A percentile compares a stretch with the other conserved stretches of the same genome.
These are phyloP conservation scores for Actenoides hombroni DNA, from an alignment of 2,113 vertebrate species.

Conservation along the genomic window DNA sequence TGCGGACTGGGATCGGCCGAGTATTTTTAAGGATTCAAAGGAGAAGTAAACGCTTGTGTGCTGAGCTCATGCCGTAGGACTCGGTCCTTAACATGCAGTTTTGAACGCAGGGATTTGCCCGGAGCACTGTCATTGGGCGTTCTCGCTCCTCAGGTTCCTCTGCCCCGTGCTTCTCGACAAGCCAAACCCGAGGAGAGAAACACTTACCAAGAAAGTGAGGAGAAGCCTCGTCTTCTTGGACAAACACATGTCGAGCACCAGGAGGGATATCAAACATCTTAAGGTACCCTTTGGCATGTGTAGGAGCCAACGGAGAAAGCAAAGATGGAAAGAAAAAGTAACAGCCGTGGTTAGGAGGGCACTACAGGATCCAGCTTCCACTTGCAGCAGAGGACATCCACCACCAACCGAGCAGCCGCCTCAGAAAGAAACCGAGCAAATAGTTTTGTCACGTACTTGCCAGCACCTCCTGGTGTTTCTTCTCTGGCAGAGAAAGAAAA, in stretches of 20 bases:
- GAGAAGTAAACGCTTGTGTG: background rate
- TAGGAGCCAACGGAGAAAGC: slow-evolving; percentile 63
- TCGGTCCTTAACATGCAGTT: background rate
- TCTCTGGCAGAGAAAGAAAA: background rate
- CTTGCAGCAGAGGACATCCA: slow-evolving; percentile 79
- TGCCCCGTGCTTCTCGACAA: background rate
- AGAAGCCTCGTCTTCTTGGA: slow-evolving; percentile 97
- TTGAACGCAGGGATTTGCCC: background rate
- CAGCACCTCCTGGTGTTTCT: background rate
- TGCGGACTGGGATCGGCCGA: background rate
- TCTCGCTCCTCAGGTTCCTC: background rate
- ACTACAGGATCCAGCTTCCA: background rate
- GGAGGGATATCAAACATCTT: slow-evolving; percentile 99
- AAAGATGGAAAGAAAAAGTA: slow-evolving; percentile 78
- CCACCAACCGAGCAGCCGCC: background rate
- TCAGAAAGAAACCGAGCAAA: background rate
- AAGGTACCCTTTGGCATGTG: slow-evolving; percentile 91
- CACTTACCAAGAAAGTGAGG: slow-evolving; percentile 99
- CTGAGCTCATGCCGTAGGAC: background rate
- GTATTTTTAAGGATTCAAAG: background rate
- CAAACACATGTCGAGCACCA: slow-evolving; percentile 94
- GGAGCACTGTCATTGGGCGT: background rate
- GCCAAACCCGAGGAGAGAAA: slow-evolving; percentile 34
- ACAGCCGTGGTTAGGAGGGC: slow-evolving; percentile 77
- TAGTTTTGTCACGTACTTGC: background rate